phyloP scores from a whole-genome alignment of 2,888 invertebrate species.

The Spatulosminthurus flaviceps region DNA sequence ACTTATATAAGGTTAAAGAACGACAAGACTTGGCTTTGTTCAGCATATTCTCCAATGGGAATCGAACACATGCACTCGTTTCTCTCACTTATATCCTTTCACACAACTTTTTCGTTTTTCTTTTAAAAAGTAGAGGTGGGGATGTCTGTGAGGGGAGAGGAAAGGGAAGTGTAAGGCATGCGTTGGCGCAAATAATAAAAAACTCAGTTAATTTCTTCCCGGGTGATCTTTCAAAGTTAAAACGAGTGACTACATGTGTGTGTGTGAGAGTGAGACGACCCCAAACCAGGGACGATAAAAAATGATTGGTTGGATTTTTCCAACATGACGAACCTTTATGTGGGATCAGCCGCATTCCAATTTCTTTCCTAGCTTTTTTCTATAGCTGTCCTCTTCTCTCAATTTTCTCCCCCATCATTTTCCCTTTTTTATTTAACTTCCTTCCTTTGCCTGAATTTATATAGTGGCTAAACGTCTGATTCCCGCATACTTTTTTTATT shows the following conservation, averaged over 20 bases:
- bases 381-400: not conserved
- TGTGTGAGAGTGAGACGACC: not conserved
- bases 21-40: not conserved
- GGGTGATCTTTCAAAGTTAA: not conserved
- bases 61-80: not conserved
- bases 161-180: not conserved
- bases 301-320: constrained; percentile 47
- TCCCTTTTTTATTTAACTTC: too few species aligned
- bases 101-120: not conserved
- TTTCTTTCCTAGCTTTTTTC: constrained; percentile 21
- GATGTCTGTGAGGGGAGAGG: not conserved
- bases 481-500: too few species aligned
- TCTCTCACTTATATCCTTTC: not conserved
- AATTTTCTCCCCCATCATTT: constrained; percentile 21
- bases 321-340: constrained; percentile 32
- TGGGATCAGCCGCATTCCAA: constrained; percentile 33
- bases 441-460: too few species aligned
- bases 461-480: too few species aligned
- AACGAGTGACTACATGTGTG: not conserved
- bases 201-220: not conserved
- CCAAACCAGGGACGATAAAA: constrained; percentile 31
- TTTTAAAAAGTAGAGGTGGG: not conserved
- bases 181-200: constrained; percentile 7
- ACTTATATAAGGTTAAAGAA: not conserved
- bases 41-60: not conserved